A percentile compares a stretch with the other conserved stretches of the same genome.
Evolutionary conservation across 1,140 invertebrate species (phyloP).

Genomic region (Steinernema feltiae): DNA sequence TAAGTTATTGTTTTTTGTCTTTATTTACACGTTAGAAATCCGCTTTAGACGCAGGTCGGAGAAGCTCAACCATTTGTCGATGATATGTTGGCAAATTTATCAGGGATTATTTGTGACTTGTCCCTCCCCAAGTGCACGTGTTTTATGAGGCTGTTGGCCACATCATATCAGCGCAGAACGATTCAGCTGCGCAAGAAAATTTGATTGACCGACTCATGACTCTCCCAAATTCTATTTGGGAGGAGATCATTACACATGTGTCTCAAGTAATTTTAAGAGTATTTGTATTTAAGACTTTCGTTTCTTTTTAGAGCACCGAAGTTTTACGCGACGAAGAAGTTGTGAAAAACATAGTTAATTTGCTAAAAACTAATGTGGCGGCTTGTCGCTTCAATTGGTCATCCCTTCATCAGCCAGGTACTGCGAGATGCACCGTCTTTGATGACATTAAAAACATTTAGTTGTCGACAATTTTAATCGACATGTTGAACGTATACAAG

Average conservation of each 20-base stretch:
- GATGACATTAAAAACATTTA: too few relatives aligned
- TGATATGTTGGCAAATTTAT: conserved; percentile 91
- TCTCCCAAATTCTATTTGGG: conserved; percentile 97
- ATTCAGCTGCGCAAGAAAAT: conserved; percentile 76
- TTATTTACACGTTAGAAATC: too few relatives aligned
- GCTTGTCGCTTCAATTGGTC: conserved; percentile 90
- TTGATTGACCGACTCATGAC: conserved; percentile 96
- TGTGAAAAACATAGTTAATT: conserved; percentile 92
- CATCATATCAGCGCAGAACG: conserved; percentile 92
- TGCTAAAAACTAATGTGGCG: conserved; percentile 95
- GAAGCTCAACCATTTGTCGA: conserved; percentile 97
- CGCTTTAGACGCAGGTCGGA: conserved; percentile 86
- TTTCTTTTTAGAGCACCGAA: conserved; percentile 73
- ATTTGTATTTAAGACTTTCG: neutral
- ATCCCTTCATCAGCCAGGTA: conserved; percentile 12
- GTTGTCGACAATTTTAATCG: conserved; percentile 89
- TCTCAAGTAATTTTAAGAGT: conserved; percentile 65
- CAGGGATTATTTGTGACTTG: conserved; percentile 95
- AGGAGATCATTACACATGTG: conserved; percentile 93
- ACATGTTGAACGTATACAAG: conserved; percentile 99
- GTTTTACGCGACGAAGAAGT: conserved; percentile 90
- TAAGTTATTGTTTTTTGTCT: too few relatives aligned
- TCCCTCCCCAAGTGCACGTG: conserved; percentile 97
- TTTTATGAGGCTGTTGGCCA: conserved; percentile 99
- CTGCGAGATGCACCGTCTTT: too few relatives aligned